Evolutionary conservation across 2,113 vertebrate genomes (phyloP).

Genomic region (Tringa solitaria): DNA sequence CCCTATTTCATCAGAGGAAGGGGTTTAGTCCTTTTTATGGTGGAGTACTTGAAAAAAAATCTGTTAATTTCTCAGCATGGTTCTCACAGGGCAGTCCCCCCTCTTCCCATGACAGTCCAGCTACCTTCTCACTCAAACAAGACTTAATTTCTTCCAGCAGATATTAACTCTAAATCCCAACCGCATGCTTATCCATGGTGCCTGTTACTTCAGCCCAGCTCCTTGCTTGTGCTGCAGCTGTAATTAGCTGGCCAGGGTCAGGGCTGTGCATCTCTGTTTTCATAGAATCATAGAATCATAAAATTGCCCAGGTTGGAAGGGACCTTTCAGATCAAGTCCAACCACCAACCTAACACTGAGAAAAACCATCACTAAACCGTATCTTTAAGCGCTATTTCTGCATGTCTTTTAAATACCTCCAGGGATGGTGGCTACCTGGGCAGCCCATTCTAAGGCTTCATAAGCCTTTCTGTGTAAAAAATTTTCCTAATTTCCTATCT

Average conservation of each 20-base stretch:
- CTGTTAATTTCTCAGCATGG: background rate
- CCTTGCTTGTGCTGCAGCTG: background rate
- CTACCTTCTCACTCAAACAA: background rate
- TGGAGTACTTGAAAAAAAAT: background rate
- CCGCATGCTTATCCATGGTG: background rate
- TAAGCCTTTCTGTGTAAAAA: no score
- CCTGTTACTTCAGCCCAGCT: background rate
- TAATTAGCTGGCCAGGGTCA: background rate
- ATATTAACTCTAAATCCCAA: slow-evolving; percentile 27
- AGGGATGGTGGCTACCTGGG: no score
- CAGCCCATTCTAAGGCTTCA: no score
- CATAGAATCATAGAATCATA: background rate
- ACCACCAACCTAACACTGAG: no score
- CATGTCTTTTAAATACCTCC: no score
- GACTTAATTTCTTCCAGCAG: slow-evolving; percentile 41
- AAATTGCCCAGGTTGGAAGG: no score
- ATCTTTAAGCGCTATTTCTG: no score
- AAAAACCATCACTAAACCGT: no score
- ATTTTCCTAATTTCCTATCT: no score
- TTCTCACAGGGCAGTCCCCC: background rate
- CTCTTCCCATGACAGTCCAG: background rate
- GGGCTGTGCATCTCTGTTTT: background rate
- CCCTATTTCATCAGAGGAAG: background rate
- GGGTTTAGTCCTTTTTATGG: background rate
- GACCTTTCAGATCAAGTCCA: no score